Percentiles rank a stretch among this genome's conserved stretches.
Evolutionary conservation across 2,797 vertebrate species (phyloP).

Genomic region (Xiphophorus birchmanni): DNA sequence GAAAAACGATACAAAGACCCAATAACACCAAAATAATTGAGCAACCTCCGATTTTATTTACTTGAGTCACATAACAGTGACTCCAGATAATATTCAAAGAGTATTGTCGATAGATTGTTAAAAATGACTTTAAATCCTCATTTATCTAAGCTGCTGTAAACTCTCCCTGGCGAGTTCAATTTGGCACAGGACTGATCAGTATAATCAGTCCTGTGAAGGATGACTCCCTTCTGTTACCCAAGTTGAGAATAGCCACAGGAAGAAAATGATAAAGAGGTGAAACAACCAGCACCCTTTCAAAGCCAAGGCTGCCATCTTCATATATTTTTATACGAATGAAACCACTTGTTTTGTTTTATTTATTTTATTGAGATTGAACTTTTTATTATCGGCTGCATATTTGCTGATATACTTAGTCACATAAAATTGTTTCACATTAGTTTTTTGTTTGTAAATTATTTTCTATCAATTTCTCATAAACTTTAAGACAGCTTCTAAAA

Average conservation of each 20-base stretch:
- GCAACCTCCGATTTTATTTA: neutral
- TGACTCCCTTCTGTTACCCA: neutral
- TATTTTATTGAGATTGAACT: neutral
- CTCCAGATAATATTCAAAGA: neutral
- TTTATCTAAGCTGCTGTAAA: neutral
- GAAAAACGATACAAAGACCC: neutral
- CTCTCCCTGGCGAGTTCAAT: neutral
- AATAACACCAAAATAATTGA: neutral
- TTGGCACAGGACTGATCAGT: neutral
- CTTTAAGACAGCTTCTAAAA: neutral
- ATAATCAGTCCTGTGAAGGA: neutral
- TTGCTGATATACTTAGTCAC: neutral
- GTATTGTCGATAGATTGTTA: neutral
- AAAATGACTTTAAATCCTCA: neutral
- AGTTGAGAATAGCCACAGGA: neutral
- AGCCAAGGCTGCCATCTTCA: neutral
- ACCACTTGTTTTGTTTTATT: neutral
- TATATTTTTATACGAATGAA: neutral
- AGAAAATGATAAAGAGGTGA: neutral
- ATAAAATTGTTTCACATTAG: neutral
- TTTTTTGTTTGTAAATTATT: neutral
- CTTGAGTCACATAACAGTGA: neutral
- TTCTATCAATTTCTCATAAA: neutral
- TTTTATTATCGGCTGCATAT: neutral
- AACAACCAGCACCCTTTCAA: neutral